These are phyloP conservation scores for Pristionchus mayeri DNA, from an alignment of 2,888 invertebrate genomes.

Conservation along the genomic window DNA sequence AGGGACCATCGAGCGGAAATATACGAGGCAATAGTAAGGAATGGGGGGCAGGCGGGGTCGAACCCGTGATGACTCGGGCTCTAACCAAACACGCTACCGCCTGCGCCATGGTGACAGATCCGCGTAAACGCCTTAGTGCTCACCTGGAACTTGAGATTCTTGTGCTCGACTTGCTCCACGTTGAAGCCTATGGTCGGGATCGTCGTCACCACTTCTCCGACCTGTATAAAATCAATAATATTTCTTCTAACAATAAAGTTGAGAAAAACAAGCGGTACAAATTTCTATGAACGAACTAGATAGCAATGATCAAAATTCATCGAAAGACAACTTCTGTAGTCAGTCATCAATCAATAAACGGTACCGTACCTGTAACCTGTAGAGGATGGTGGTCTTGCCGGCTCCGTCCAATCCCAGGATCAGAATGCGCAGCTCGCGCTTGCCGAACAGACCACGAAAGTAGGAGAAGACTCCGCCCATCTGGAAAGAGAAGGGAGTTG, in stretches of 20 bases:
- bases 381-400: conserved; percentile 95
- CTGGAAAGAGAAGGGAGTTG: not conserved
- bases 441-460: conserved; percentile 87
- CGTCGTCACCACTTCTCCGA: conserved; percentile 74
- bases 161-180: conserved; percentile 98
- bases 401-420: conserved; percentile 81
- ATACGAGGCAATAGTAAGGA: not conserved
- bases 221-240: conserved; percentile 54
- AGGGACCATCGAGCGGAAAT: conserved; percentile 33
- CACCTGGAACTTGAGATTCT: conserved; percentile 95
- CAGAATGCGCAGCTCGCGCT: conserved; percentile 80
- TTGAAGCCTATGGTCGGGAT: conserved; percentile 97
- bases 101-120: conserved; percentile 31
- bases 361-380: conserved; percentile 91
- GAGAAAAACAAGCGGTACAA: no score
- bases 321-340: no score
- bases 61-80: not conserved
- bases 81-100: not conserved
- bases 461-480: conserved; percentile 93
- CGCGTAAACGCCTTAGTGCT: not conserved
- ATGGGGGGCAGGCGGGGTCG: not conserved
- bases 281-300: no score
- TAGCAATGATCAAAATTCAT: no score
- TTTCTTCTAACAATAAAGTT: no score
- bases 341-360: no score